Evolutionary conservation across 2,888 invertebrate species (phyloP), one percentile per base, ranked within the genome.

Genomic region (Agriopis marginaria): DNA sequence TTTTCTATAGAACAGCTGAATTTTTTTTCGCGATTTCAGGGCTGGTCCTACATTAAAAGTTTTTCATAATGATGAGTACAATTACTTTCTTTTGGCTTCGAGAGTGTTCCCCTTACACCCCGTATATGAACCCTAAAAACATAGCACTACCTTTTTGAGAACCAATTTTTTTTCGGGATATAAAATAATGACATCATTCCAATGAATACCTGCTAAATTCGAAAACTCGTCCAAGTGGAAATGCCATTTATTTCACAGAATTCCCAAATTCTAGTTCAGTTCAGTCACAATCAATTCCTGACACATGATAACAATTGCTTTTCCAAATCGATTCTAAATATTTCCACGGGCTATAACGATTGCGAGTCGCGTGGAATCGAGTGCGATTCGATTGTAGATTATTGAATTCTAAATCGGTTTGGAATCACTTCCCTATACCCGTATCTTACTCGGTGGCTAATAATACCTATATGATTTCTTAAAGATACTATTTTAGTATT

Each of bases 351-450:
- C 51, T 17, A 60, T 66, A 63, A 62, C 58, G 63, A 65, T 55
- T 49, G 23, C 23, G 49, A 61, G 51, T 61, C 45, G 54, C 17
- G 53, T 58, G 32, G 66, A 66, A 71, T 63, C 72, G 73, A 73
- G 66, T 59, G 49, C 60, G 63, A 72, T 73, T 72, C 71, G 72
- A 71, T 73, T 71, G 71, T 71, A 69, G 72, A 73, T 75, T 76
- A 74, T 76, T 75, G 72, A 73, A 73, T 71, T 68, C 73, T 71
- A 71, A 75, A 75, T 75, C 75, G 70, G 72, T 69, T 60, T 63
- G 56, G 62, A 66, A 75, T 75, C 69, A 64, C 76, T 59, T 55
- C 60, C 62, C 45, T 32, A 23, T 5, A 8, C 11, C 39, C 65
- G 53, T 70, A 75, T 69, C 62, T 74, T 68, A 65, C 55, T 23